Conservation (phyloP, 2,888 invertebrate species). For the Limenitis camilla region DNA sequence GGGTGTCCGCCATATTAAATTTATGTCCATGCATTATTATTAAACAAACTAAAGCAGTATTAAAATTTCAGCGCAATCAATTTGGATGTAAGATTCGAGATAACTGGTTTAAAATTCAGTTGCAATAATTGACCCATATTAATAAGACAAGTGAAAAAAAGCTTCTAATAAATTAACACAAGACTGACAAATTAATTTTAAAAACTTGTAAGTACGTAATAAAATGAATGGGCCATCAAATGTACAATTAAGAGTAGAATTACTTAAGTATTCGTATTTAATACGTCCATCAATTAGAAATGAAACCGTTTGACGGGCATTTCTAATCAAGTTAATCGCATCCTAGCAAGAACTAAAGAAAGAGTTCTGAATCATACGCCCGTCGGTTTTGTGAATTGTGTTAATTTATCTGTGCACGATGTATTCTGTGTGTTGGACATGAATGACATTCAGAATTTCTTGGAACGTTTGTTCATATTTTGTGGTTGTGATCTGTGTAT, state of each 20-base stretch:
- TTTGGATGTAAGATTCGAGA: too few relatives aligned
- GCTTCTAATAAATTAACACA: too few relatives aligned
- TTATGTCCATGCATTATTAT: too few relatives aligned
- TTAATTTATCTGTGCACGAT: constrained; percentile 6
- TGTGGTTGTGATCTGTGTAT: background rate
- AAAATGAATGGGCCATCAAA: background rate
- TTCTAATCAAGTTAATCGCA: constrained; percentile 18
- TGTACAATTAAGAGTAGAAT: background rate
- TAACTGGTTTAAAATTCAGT: too few relatives aligned
- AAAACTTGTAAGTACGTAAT: too few relatives aligned
- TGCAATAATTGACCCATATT: too few relatives aligned
- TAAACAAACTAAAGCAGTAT: too few relatives aligned
- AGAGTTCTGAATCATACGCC: constrained; percentile 11
- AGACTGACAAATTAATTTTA: too few relatives aligned
- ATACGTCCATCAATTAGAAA: constrained; percentile 4
- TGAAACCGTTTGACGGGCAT: constrained; percentile 15
- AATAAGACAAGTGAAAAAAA: too few relatives aligned
- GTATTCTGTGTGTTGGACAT: background rate
- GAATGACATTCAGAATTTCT: constrained; percentile 4
- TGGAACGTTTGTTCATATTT: background rate
- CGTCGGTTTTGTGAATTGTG: constrained; percentile 9
- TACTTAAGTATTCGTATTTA: constrained; percentile 1
- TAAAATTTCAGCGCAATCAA: too few relatives aligned
- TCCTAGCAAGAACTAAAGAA: constrained; percentile 7
- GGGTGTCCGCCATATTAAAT: too few relatives aligned